Percentiles rank a stretch among this genome's conserved stretches.
phyloP scores from a whole-genome alignment of 2,113 vertebrate species.

The Callocephalon fimbriatum region DNA sequence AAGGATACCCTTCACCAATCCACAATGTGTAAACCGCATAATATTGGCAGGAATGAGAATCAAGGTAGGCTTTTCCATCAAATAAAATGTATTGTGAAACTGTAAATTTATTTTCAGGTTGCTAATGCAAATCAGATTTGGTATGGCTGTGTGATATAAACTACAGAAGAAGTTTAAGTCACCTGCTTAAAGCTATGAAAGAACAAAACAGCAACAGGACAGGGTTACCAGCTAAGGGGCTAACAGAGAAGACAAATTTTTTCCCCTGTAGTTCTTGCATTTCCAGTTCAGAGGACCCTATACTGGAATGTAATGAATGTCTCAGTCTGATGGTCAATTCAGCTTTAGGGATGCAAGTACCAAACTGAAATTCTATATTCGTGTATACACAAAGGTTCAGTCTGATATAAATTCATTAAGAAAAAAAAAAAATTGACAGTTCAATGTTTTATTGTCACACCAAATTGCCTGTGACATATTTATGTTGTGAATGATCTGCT shows the following conservation, averaged over 20 bases:
- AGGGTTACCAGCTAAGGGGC: not conserved
- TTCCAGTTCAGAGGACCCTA: not conserved
- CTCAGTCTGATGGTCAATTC: not conserved
- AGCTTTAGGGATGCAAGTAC: not conserved
- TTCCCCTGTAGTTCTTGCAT: not conserved
- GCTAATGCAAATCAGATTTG: not conserved
- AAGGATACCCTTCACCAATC: not conserved
- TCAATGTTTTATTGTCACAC: not conserved
- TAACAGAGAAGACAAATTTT: not conserved
- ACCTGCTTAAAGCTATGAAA: not conserved
- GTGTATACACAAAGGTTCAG: not conserved
- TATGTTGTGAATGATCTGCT: not conserved
- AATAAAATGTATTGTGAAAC: not conserved
- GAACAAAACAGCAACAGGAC: not conserved
- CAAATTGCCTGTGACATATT: not conserved
- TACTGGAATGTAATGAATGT: not conserved
- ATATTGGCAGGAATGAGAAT: not conserved
- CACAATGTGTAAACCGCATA: not conserved
- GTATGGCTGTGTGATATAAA: not conserved
- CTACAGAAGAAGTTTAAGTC: not conserved
- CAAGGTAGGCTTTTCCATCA: not conserved
- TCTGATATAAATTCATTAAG: not conserved
- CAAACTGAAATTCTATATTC: not conserved
- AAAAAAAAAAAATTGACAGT: not conserved
- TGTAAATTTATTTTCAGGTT: not conserved